phyloP scores from a whole-genome alignment of 2,797 vertebrate genomes.

The Thamnophis elegans region DNA sequence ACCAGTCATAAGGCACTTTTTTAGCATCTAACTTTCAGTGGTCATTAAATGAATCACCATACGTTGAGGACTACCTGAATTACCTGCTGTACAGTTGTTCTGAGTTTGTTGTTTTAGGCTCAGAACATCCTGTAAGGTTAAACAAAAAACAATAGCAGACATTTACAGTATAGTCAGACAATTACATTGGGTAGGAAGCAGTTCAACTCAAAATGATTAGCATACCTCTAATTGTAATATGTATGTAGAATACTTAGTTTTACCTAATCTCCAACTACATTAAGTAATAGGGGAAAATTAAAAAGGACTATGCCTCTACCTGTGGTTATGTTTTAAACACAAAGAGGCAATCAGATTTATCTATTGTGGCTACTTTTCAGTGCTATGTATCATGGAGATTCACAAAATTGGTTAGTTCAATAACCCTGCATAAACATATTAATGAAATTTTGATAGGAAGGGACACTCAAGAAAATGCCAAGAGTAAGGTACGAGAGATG shows the following conservation, averaged over 20 bases:
- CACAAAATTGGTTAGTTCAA: neutral
- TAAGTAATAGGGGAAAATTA: neutral
- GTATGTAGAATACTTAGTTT: neutral
- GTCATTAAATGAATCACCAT: neutral
- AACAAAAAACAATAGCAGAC: neutral
- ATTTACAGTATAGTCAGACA: neutral
- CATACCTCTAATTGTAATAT: neutral
- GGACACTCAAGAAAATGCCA: neutral
- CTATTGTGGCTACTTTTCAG: neutral
- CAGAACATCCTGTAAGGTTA: neutral
- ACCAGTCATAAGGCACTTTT: neutral
- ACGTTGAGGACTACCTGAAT: neutral
- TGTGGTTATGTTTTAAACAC: neutral
- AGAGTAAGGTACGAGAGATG: neutral
- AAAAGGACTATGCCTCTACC: neutral
- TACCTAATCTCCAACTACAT: neutral
- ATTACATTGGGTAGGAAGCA: neutral
- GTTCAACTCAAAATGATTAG: neutral
- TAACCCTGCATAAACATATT: neutral
- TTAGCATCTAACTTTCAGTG: neutral
- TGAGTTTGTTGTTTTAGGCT: neutral
- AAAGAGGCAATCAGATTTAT: neutral
- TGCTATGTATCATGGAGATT: neutral
- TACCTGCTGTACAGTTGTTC: neutral
- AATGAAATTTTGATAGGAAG: neutral